Percentiles rank a stretch among this genome's conserved stretches.
Conservation (phyloP, 2,797 vertebrate species). For the Sternotherus odoratus region DNA sequence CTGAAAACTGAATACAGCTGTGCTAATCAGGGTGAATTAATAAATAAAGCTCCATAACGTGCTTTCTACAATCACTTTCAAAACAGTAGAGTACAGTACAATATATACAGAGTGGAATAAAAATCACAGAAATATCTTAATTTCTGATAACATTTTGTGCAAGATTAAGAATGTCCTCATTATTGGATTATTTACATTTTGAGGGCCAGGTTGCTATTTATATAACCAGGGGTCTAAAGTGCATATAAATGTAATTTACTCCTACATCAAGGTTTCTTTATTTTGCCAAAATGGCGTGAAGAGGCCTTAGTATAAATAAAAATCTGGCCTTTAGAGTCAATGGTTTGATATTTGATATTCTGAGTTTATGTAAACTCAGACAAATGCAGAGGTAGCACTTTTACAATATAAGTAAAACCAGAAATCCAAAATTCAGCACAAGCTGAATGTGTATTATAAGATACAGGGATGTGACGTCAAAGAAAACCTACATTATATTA, state of each 20-base stretch:
- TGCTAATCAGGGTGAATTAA: conserved; percentile 4
- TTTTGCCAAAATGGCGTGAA: not conserved
- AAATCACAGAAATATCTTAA: not conserved
- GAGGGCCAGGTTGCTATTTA: not conserved
- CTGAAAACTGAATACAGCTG: not conserved
- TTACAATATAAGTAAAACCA: not conserved
- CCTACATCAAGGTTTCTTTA: not conserved
- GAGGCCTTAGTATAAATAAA: not conserved
- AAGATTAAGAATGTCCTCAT: conserved; percentile 9
- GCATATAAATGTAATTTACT: not conserved
- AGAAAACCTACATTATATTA: not conserved
- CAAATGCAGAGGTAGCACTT: not conserved
- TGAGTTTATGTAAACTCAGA: not conserved
- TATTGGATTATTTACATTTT: not conserved
- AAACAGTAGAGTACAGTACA: not conserved
- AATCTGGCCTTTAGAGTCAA: not conserved
- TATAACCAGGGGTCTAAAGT: not conserved
- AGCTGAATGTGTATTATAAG: not conserved
- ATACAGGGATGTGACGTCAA: not conserved
- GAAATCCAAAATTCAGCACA: not conserved
- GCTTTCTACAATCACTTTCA: not conserved
- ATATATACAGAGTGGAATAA: not conserved
- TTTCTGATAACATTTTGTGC: not conserved
- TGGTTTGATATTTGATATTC: not conserved
- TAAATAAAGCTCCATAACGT: not conserved